These are phyloP conservation scores for Epizoanthus ramosus DNA, from an alignment of 92 coral and sea anemone species.

Conservation along the genomic window DNA sequence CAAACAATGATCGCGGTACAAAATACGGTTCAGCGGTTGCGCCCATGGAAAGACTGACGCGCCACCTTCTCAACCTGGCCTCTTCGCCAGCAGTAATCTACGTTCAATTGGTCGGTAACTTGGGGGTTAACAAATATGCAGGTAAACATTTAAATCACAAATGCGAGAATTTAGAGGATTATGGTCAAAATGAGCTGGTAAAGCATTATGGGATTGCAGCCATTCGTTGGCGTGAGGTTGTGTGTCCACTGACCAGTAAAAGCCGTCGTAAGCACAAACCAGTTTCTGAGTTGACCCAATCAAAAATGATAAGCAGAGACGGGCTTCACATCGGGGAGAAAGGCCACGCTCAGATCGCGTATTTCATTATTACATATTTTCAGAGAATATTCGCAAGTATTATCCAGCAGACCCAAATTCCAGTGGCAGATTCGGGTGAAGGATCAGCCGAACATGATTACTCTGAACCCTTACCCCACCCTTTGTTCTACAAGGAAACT, in stretches of 20 bases:
- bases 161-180: constrained; percentile 50
- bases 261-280: constrained; percentile 9
- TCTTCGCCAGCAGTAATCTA: constrained; percentile 63
- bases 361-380: constrained; percentile 24
- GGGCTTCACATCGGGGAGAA: constrained; percentile 36
- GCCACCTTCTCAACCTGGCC: constrained; percentile 55
- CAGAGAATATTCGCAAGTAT: constrained; percentile 19
- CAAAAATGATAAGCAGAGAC: constrained; percentile 28
- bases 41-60: constrained; percentile 56
- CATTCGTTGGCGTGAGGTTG: constrained; percentile 59
- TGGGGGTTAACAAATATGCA: constrained; percentile 28
- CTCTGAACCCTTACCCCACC: constrained; percentile 1
- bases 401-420: not conserved
- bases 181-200: constrained; percentile 55
- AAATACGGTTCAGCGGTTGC: constrained; percentile 48
- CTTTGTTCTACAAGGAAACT: constrained; percentile 15
- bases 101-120: constrained; percentile 55
- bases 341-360: constrained; percentile 39
- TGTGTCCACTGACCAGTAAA: constrained; percentile 59
- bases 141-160: constrained; percentile 28
- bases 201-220: constrained; percentile 60
- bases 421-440: constrained; percentile 22
- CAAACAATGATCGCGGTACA: constrained; percentile 40
- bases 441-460: constrained; percentile 4
- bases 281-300: constrained; percentile 5